phyloP scores from a whole-genome alignment of 2,797 vertebrate species.

The Chaetodon trifasciatus region DNA sequence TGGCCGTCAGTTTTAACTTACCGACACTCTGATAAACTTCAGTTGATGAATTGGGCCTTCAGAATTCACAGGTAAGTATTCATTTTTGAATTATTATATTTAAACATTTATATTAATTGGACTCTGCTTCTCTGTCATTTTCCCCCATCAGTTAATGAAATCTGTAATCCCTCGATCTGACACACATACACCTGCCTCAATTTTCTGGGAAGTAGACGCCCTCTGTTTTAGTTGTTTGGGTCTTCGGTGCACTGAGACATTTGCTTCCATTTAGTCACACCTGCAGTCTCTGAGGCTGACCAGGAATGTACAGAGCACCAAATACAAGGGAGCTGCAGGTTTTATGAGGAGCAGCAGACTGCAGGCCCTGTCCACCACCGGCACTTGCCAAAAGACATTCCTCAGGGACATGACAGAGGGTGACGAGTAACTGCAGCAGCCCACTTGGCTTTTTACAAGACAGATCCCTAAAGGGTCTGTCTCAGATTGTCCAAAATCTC shows the following conservation, averaged over 20 bases:
- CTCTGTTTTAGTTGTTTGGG: slow-evolving; percentile 35
- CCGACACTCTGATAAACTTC: slow-evolving; percentile 51
- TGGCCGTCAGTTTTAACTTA: slow-evolving; percentile 9
- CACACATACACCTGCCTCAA: slow-evolving; percentile 11
- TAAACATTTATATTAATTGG: slow-evolving; percentile 22
- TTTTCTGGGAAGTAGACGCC: not conserved
- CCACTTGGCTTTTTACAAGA: not conserved
- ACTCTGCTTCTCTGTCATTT: slow-evolving; percentile 33
- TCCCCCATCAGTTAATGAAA: slow-evolving; percentile 17
- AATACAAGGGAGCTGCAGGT: slow-evolving; percentile 40
- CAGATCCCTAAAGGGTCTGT: not conserved
- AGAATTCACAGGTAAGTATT: slow-evolving; percentile 74
- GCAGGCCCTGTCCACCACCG: slow-evolving; percentile 13
- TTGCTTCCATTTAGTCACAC: slow-evolving; percentile 61
- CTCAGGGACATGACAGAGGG: slow-evolving; percentile 20
- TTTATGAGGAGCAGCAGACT: slow-evolving; percentile 33
- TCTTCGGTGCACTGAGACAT: slow-evolving; percentile 16
- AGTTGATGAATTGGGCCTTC: slow-evolving; percentile 56
- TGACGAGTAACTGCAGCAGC: slow-evolving; percentile 30
- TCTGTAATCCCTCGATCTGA: slow-evolving; percentile 31
- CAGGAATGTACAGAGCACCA: slow-evolving; percentile 40
- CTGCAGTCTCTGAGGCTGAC: slow-evolving; percentile 22
- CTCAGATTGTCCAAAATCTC: not conserved
- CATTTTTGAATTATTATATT: slow-evolving; percentile 40
- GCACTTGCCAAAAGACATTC: slow-evolving; percentile 44